Evolutionary conservation across 2,113 vertebrate species (phyloP).

Genomic region (Pelusios castaneus): DNA sequence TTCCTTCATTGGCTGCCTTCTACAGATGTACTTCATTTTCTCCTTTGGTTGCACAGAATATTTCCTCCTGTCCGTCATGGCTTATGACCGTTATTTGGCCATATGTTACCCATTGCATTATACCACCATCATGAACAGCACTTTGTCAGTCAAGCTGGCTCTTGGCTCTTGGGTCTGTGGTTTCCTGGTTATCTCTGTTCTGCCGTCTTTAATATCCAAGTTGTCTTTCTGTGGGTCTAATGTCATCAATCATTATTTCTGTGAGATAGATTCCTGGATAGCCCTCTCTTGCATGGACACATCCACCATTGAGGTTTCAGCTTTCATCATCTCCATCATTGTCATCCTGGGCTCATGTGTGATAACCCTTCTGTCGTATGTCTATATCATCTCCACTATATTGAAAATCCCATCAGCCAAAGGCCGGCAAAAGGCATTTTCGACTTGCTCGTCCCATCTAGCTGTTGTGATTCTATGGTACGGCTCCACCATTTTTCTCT

Average conservation of each 20-base stretch:
- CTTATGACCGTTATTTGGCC: too few species aligned
- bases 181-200: not conserved
- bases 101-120: too few species aligned
- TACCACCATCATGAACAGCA: too few species aligned
- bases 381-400: not conserved
- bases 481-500: conserved; percentile 44
- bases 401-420: too few species aligned
- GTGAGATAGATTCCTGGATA: too few species aligned
- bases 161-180: not conserved
- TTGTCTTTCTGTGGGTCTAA: too few species aligned
- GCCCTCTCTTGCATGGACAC: not conserved
- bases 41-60: not conserved
- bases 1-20: too few species aligned
- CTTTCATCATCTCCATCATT: not conserved
- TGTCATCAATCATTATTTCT: too few species aligned
- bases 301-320: not conserved
- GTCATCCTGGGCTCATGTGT: not conserved
- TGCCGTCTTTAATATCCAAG: not conserved
- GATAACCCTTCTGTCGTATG: conserved; percentile 10
- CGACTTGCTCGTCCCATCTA: too few species aligned
- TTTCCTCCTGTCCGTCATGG: not conserved
- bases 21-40: too few species aligned
- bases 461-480: conserved; percentile 44
- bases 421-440: too few species aligned
- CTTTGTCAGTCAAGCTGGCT: not conserved